phyloP scores from a whole-genome alignment of 2,113 vertebrate genomes.

The Otus sunia region DNA sequence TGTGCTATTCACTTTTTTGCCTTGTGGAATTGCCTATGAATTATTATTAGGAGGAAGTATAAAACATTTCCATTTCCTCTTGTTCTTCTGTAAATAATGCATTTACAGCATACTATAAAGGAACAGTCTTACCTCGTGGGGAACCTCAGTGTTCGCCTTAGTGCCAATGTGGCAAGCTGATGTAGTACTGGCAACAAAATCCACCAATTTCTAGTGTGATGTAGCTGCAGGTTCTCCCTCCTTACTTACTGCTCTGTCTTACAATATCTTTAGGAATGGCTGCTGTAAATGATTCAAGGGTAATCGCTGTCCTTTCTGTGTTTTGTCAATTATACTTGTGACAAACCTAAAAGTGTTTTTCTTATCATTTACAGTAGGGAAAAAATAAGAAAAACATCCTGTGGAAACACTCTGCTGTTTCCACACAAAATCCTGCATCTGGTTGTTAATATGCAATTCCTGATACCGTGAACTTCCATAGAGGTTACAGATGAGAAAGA shows the following conservation, averaged over 20 bases:
- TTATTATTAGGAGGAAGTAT: neutral
- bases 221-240: neutral
- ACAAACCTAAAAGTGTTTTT: neutral
- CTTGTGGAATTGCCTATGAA: neutral
- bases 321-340: neutral
- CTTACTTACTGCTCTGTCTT: neutral
- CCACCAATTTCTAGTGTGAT: neutral
- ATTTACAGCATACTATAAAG: neutral
- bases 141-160: neutral
- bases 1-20: neutral
- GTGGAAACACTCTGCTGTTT: neutral
- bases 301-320: neutral
- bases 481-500: conserved; percentile 6
- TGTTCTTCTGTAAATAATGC: neutral
- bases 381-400: neutral
- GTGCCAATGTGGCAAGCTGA: neutral
- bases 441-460: conserved; percentile 13
- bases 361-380: neutral
- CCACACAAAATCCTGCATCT: neutral
- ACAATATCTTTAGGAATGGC: neutral
- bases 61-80: neutral
- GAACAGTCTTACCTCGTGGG: neutral
- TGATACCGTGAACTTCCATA: neutral
- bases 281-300: neutral
- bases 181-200: neutral